These are phyloP conservation scores for Taeniopygia guttata DNA, from an alignment of 2,797 vertebrate species.

Conservation along the genomic window DNA sequence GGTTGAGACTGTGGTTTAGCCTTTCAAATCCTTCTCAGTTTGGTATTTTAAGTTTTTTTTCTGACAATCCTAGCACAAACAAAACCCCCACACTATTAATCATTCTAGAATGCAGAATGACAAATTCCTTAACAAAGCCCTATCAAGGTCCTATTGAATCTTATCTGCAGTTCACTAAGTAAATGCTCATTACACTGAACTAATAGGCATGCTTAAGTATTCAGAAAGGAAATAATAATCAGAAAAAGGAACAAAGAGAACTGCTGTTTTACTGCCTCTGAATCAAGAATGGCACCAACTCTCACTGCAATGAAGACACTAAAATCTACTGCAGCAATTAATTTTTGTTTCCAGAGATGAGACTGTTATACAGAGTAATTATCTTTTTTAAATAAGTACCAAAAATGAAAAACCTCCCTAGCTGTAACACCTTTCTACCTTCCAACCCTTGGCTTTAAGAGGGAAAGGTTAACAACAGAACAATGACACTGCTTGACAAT, in stretches of 20 bases:
- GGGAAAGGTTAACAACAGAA: slow-evolving; percentile 58
- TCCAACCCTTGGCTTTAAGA: not conserved
- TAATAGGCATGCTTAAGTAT: slow-evolving; percentile 48
- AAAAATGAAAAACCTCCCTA: not conserved
- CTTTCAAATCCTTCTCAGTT: slow-evolving; percentile 45
- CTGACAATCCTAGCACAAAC: slow-evolving; percentile 50
- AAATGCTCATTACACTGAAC: slow-evolving; percentile 65
- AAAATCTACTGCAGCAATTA: not conserved
- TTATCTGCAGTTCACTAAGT: slow-evolving; percentile 70
- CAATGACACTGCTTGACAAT: slow-evolving; percentile 51
- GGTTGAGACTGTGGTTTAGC: slow-evolving; percentile 26
- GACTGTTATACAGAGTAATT: not conserved
- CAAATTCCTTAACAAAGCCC: slow-evolving; percentile 68
- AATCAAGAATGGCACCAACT: slow-evolving; percentile 8
- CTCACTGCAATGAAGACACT: not conserved
- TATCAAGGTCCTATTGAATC: slow-evolving; percentile 55
- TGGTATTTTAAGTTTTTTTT: slow-evolving; percentile 1
- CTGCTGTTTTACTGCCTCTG: slow-evolving; percentile 22
- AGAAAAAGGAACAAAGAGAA: slow-evolving; percentile 45
- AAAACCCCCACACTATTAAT: slow-evolving; percentile 49
- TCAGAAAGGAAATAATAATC: slow-evolving; percentile 14
- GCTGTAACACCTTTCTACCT: not conserved
- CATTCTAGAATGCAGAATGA: slow-evolving; percentile 58
- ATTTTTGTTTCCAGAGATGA: slow-evolving; percentile 15
- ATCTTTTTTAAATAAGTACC: not conserved